These are phyloP conservation scores for Thamnophis elegans DNA, from an alignment of 2,797 vertebrate species.

Conservation along the genomic window DNA sequence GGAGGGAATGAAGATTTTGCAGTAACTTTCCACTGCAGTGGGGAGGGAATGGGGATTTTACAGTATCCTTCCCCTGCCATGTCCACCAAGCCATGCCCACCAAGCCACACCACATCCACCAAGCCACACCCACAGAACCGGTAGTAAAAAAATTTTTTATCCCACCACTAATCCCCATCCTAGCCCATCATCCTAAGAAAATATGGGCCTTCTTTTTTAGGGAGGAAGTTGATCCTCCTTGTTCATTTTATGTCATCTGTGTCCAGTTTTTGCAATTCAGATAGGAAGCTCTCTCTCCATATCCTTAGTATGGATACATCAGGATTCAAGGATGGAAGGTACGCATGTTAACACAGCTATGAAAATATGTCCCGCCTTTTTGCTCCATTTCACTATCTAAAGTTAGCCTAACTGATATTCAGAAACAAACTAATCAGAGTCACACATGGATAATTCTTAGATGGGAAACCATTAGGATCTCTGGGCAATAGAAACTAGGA, in stretches of 20 bases:
- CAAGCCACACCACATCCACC: no score
- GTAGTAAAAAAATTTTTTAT: no score
- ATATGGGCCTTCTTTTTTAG: background rate
- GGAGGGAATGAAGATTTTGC: no score
- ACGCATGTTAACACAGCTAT: background rate
- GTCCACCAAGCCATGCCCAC: no score
- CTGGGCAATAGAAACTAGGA: background rate
- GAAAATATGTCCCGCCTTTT: background rate
- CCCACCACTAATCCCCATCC: no score
- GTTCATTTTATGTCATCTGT: background rate
- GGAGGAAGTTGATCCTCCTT: background rate
- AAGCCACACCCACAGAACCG: no score
- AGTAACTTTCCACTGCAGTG: no score
- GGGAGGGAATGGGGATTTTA: no score
- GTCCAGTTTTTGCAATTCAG: background rate
- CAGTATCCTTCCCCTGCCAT: no score
- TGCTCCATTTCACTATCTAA: background rate
- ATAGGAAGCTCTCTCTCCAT: background rate
- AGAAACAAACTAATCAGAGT: background rate
- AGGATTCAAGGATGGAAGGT: background rate
- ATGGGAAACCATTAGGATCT: background rate
- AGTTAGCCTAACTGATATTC: background rate
- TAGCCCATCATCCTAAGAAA: background rate
- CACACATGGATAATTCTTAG: background rate
- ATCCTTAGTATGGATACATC: background rate